These are phyloP conservation scores for Limnephilus rhombicus DNA, from an alignment of 2,888 invertebrate species.

Conservation along the genomic window DNA sequence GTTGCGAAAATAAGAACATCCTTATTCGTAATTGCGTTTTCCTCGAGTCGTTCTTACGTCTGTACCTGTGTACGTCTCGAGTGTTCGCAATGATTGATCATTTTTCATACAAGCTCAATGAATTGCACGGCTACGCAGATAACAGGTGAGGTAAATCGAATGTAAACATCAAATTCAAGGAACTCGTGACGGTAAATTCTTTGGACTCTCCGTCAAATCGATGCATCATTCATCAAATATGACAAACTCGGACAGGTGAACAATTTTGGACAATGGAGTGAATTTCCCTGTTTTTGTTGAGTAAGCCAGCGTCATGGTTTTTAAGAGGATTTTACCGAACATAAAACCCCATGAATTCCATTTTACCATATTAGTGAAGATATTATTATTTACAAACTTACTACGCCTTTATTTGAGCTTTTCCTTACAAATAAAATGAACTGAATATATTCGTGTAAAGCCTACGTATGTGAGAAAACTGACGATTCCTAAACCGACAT, in stretches of 20 bases:
- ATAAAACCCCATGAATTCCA: not conserved
- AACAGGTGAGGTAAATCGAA: not conserved
- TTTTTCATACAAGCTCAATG: not conserved
- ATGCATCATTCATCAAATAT: not conserved
- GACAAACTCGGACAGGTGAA: conserved; percentile 15
- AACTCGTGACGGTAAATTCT: conserved; percentile 16
- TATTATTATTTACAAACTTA: too few species aligned
- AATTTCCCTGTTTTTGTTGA: not conserved
- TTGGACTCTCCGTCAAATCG: not conserved
- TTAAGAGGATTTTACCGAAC: not conserved
- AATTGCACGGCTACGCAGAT: not conserved
- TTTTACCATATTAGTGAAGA: not conserved
- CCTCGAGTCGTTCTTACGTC: not conserved
- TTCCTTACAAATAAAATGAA: not conserved
- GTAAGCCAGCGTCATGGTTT: not conserved
- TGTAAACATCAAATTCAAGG: conserved; percentile 19
- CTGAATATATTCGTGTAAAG: not conserved
- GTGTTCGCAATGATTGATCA: conserved; percentile 9
- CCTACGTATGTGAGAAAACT: not conserved
- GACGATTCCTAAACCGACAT: not conserved
- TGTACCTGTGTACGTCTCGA: not conserved
- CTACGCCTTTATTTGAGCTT: not conserved
- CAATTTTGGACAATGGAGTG: not conserved
- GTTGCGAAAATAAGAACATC: not conserved
- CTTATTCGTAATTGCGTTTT: not conserved